phyloP scores from a whole-genome alignment of 2,797 vertebrate species.

The Danio tinwini region DNA sequence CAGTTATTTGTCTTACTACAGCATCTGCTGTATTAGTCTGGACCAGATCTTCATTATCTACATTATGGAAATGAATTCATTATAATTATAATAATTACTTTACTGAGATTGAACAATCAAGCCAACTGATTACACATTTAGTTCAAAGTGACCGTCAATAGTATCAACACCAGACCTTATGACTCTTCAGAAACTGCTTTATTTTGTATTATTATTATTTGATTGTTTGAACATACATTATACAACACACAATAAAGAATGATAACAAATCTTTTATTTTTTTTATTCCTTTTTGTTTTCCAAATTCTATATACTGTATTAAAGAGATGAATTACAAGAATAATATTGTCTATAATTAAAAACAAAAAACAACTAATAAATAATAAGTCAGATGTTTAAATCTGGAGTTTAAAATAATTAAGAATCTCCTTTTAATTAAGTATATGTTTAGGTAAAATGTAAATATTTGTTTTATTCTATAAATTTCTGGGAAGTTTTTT shows the following conservation, averaged over 20 bases:
- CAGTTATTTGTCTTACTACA: not conserved
- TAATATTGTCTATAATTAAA: not conserved
- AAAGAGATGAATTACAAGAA: slow-evolving; percentile 6
- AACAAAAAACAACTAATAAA: too few species aligned
- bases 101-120: not conserved
- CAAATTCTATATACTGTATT: not conserved
- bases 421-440: too few species aligned
- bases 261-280: too few species aligned
- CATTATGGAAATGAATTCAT: not conserved
- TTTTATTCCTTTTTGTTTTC: not conserved
- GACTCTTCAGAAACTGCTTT: not conserved
- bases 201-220: too few species aligned
- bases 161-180: not conserved
- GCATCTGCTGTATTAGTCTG: not conserved
- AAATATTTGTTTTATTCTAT: too few species aligned
- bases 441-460: too few species aligned
- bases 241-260: not conserved
- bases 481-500: too few species aligned
- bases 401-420: too few species aligned
- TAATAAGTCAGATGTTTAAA: too few species aligned
- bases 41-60: not conserved
- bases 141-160: not conserved
- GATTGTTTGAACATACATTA: not conserved
- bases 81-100: too few species aligned
- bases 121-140: not conserved